Conservation (phyloP, 2,888 invertebrate genomes). For the Galeopsomyia nigrocyanea region DNA sequence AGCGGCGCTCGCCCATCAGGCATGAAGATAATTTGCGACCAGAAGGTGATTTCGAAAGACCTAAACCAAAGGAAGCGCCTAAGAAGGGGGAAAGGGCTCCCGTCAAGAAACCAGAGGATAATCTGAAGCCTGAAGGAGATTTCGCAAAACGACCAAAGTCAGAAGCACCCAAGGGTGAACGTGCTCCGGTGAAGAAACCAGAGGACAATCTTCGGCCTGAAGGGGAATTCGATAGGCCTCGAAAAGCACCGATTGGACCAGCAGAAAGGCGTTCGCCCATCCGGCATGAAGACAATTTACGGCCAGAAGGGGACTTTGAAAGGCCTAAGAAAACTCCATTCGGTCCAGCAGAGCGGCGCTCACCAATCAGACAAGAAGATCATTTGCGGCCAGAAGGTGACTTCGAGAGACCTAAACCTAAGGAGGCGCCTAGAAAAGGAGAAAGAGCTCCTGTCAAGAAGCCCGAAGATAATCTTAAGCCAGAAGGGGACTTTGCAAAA, state of each 20-base stretch:
- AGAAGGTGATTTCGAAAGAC: conserved; percentile 69
- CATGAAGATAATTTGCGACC: conserved; percentile 68
- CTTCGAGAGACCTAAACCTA: conserved; percentile 70
- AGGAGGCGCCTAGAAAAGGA: conserved; percentile 72
- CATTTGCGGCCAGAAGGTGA: conserved; percentile 73
- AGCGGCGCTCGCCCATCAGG: conserved; percentile 68
- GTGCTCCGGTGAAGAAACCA: conserved; percentile 63
- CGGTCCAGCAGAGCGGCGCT: conserved; percentile 70
- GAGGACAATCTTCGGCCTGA: conserved; percentile 74
- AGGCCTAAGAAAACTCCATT: conserved; percentile 64
- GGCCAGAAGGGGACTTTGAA: conserved; percentile 72
- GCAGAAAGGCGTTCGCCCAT: conserved; percentile 68
- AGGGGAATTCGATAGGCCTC: conserved; percentile 70
- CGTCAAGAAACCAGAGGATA: conserved; percentile 45
- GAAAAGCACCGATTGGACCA: conserved; percentile 72
- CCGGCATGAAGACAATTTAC: conserved; percentile 70
- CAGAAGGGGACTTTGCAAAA: conserved; percentile 71
- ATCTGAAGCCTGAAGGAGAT: conserved; percentile 51
- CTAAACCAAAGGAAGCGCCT: conserved; percentile 69
- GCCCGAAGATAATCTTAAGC: conserved; percentile 71
- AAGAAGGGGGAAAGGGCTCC: conserved; percentile 67
- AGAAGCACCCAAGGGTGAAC: conserved; percentile 54
- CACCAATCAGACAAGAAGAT: conserved; percentile 66
- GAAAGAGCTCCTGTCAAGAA: conserved; percentile 62
- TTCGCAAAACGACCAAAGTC: conserved; percentile 67